A percentile compares a stretch with the other conserved stretches of the same genome.
These are phyloP conservation scores for Spea bombifrons DNA, from an alignment of 2,113 vertebrate genomes.

Conservation along the genomic window DNA sequence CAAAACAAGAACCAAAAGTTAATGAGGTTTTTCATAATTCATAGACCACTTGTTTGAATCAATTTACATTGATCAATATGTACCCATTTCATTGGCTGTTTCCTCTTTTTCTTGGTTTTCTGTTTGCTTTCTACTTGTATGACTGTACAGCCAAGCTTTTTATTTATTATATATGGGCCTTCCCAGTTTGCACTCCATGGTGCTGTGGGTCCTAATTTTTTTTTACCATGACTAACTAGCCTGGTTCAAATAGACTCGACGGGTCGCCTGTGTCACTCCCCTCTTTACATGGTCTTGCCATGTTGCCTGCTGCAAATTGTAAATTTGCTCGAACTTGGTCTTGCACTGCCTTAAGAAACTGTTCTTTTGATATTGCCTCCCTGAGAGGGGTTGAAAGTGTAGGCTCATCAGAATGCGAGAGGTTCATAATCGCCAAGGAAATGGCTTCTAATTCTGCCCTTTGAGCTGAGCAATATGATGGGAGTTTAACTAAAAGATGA, in stretches of 20 bases:
- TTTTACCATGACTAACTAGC: background rate
- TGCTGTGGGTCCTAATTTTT: too few relatives aligned
- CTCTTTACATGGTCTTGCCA: background rate
- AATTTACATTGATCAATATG: background rate
- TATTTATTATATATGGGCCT: too few relatives aligned
- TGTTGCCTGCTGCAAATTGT: background rate
- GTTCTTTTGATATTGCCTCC: background rate
- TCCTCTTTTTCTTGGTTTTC: background rate
- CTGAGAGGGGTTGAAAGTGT: background rate
- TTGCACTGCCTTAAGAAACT: background rate
- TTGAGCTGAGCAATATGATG: too few relatives aligned
- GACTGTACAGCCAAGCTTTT: too few relatives aligned
- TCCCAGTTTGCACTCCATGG: too few relatives aligned
- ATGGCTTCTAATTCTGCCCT: too few relatives aligned
- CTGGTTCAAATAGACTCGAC: background rate
- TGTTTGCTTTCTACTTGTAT: too few relatives aligned
- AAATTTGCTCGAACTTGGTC: background rate
- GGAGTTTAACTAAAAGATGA: too few relatives aligned
- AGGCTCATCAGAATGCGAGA: background rate
- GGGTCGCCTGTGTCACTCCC: background rate
- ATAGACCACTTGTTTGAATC: background rate
- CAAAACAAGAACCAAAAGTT: too few relatives aligned
- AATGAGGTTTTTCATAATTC: background rate
- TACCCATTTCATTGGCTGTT: background rate
- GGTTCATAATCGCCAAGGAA: background rate